Evolutionary conservation across 1,140 invertebrate species (phyloP).

Genomic region (Drosophila bifasciata): DNA sequence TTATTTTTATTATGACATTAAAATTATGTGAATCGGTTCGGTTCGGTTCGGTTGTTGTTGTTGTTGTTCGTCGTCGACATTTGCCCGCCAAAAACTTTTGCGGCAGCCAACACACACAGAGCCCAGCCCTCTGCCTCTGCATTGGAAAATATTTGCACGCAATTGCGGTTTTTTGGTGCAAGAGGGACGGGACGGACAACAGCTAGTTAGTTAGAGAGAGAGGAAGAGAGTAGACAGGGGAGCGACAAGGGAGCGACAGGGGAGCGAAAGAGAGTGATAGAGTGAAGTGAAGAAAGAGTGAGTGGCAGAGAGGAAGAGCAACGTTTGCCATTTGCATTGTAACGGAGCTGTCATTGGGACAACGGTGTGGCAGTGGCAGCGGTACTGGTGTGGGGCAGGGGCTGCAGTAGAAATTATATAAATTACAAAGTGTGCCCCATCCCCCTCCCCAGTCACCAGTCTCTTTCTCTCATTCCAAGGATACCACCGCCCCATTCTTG

Average conservation of each 20-base stretch:
- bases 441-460: not conserved
- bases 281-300: not conserved
- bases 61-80: slow-evolving; percentile 28
- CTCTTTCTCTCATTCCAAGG: not conserved
- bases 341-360: slow-evolving; percentile 63
- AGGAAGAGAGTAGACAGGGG: no score
- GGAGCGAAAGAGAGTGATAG: no score
- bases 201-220: slow-evolving; percentile 40
- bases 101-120: no score
- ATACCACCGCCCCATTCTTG: not conserved
- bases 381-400: not conserved
- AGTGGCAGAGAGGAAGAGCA: not conserved
- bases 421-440: slow-evolving; percentile 63
- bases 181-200: slow-evolving; percentile 19
- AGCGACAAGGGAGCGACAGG: not conserved
- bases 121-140: slow-evolving; percentile 46
- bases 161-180: slow-evolving; percentile 74
- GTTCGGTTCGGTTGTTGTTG: no score
- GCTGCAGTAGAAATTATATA: slow-evolving; percentile 78
- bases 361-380: not conserved
- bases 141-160: slow-evolving; percentile 83
- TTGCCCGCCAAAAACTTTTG: slow-evolving; percentile 62
- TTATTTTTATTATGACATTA: slow-evolving; percentile 80
- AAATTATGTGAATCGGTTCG: slow-evolving; percentile 75
- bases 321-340: slow-evolving; percentile 75